A percentile compares a stretch with the other conserved stretches of the same genome.
Conservation (phyloP, 2,797 vertebrate species). For the Momotus momota region DNA sequence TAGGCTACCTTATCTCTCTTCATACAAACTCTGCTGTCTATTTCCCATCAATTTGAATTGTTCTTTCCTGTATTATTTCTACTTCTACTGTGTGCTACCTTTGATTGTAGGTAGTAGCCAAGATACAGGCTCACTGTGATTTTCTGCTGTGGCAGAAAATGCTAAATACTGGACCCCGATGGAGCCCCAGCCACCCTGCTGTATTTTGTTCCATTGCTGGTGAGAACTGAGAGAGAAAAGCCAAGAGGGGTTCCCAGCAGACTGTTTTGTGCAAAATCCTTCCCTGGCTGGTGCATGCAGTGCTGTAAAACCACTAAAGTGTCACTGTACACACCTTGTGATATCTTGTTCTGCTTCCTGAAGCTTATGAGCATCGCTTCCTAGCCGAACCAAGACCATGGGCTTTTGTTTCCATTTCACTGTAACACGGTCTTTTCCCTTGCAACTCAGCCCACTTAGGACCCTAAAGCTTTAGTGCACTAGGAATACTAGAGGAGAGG, state of each 20-base stretch:
- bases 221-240: neutral
- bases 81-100: neutral
- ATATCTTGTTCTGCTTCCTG: neutral
- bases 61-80: neutral
- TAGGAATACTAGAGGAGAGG: neutral
- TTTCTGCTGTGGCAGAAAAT: neutral
- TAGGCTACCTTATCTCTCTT: neutral
- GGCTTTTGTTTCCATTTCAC: neutral
- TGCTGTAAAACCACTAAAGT: neutral
- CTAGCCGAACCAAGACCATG: neutral
- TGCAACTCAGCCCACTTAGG: neutral
- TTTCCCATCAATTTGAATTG: neutral
- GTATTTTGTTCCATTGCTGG: neutral
- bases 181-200: neutral
- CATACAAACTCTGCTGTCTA: neutral
- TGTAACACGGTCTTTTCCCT: neutral
- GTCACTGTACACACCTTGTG: neutral
- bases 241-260: neutral
- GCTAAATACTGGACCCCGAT: neutral
- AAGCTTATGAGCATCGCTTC: neutral
- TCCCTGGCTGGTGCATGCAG: neutral
- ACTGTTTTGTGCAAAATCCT: neutral
- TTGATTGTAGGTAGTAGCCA: neutral
- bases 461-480: neutral
- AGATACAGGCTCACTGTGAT: neutral